These are phyloP conservation scores for Catamblyrhynchus diadema DNA, from an alignment of 2,797 vertebrate species.

Conservation along the genomic window DNA sequence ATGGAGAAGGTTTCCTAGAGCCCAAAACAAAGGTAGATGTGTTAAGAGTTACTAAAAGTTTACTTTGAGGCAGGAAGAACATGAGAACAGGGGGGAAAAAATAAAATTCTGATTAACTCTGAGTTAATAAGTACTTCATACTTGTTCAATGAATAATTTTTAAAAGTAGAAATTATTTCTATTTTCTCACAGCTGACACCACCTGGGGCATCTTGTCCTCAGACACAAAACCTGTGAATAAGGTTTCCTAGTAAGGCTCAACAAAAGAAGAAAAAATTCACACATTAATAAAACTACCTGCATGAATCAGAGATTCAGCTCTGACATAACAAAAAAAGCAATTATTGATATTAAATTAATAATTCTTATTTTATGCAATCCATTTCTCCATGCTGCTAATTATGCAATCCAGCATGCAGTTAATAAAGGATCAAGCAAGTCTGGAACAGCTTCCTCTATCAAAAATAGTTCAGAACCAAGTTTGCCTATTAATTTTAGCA, in stretches of 20 bases:
- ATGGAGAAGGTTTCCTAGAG: conserved; percentile 44
- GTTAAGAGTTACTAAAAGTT: conserved; percentile 7
- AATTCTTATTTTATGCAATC: not conserved
- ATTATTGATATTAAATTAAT: not conserved
- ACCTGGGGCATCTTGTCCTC: not conserved
- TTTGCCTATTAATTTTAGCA: not conserved
- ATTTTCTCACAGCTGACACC: not conserved
- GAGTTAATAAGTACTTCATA: not conserved
- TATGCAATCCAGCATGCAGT: not conserved
- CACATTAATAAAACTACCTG: not conserved
- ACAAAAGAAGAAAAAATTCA: not conserved
- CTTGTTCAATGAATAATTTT: not conserved
- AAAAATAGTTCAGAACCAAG: not conserved
- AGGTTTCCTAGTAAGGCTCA: not conserved
- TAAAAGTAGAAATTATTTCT: not conserved
- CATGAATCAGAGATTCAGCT: not conserved
- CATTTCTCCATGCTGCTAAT: not conserved
- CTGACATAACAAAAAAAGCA: not conserved
- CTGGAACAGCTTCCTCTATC: not conserved
- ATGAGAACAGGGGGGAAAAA: not conserved
- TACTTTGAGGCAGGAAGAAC: not conserved
- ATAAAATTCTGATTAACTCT: not conserved
- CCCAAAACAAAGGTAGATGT: not conserved
- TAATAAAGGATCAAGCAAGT: not conserved
- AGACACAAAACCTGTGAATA: not conserved